Conservation (phyloP, 2,797 vertebrate genomes). For the Poecilia velifera region DNA sequence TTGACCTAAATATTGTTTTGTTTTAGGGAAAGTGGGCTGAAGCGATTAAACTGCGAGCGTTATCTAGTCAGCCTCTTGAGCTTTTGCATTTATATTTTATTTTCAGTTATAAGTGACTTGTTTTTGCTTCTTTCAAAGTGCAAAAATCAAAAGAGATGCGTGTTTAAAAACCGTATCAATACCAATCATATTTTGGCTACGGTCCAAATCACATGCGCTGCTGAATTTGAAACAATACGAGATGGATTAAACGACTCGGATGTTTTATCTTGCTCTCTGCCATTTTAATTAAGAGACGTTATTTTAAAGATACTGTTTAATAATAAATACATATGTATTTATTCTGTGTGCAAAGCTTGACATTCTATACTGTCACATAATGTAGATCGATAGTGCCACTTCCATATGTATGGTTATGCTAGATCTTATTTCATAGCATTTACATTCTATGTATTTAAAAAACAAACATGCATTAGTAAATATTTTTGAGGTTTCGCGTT, state of each 20-base stretch:
- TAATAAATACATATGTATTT: neutral
- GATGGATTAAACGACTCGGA: constrained; percentile 15
- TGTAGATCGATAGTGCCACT: neutral
- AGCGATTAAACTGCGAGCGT: constrained; percentile 38
- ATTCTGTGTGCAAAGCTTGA: neutral
- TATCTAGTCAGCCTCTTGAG: constrained; percentile 11
- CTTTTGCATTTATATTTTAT: constrained; percentile 5
- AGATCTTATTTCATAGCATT: neutral
- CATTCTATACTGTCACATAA: neutral
- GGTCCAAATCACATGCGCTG: constrained; percentile 51
- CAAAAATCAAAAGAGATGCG: constrained; percentile 11
- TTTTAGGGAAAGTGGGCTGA: constrained; percentile 53
- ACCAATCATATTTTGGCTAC: constrained; percentile 44
- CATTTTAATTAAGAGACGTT: neutral
- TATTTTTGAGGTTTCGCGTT: neutral
- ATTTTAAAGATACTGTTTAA: neutral
- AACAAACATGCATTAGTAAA: neutral
- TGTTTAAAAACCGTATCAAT: neutral
- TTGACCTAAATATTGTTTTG: constrained; percentile 66
- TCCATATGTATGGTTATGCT: neutral
- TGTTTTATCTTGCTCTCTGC: neutral
- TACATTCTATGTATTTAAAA: neutral
- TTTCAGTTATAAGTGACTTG: constrained; percentile 5
- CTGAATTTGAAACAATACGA: constrained; percentile 49
- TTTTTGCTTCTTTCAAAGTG: neutral